Conservation (phyloP, 2,888 invertebrate species). For the Asteroscopus sphinx region DNA sequence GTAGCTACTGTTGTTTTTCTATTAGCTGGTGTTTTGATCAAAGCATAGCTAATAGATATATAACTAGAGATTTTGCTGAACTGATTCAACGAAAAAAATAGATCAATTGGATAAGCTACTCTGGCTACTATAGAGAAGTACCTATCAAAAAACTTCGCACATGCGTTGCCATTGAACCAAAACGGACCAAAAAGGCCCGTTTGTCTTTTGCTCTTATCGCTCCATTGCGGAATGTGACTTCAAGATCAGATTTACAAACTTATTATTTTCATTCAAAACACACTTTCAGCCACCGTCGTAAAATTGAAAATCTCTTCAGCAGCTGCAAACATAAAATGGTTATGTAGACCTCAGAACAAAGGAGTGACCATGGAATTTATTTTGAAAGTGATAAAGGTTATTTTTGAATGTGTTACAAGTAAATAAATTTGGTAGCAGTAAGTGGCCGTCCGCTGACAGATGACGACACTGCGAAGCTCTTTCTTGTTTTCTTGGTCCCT, state of each 20-base stretch:
- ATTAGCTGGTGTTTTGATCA: too few species aligned
- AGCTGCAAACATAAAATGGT: constrained; percentile 33
- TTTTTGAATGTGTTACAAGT: constrained; percentile 47
- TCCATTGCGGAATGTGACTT: constrained; percentile 71
- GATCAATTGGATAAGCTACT: too few species aligned
- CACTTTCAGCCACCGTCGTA: constrained; percentile 38
- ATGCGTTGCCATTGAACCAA: constrained; percentile 55
- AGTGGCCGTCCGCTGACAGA: constrained; percentile 80
- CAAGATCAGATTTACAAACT: constrained; percentile 60
- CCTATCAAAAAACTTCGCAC: constrained; percentile 16
- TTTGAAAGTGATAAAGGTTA: constrained; percentile 40
- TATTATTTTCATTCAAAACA: constrained; percentile 13
- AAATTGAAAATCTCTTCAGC: constrained; percentile 40
- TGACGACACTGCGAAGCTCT: constrained; percentile 78
- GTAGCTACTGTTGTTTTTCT: too few species aligned
- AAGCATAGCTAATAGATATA: too few species aligned
- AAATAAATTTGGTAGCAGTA: constrained; percentile 59
- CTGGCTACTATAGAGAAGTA: too few species aligned
- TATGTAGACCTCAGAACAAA: constrained; percentile 20
- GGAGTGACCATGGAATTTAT: constrained; percentile 48
- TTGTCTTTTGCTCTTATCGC: constrained; percentile 79
- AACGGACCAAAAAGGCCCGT: constrained; percentile 69
- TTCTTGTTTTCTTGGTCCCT: constrained; percentile 81
- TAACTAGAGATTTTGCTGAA: too few species aligned
- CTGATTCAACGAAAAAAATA: too few species aligned